Evolutionary conservation across 2,797 vertebrate genomes (phyloP).

Genomic region (Leptoclinus maculatus): DNA sequence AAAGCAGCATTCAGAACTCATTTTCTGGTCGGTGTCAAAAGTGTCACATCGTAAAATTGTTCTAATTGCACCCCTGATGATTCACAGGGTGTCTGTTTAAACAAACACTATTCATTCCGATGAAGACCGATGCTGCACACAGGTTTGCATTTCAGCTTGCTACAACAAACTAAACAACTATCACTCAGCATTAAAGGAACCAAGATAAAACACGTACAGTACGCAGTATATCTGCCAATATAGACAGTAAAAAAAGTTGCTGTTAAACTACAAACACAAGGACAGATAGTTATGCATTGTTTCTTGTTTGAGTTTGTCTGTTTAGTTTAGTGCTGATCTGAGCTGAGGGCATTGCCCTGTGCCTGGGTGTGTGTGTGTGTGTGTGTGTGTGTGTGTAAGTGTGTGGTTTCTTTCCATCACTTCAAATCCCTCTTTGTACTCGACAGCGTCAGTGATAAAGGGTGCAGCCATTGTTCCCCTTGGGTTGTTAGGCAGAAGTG

Average conservation of each 20-base stretch:
- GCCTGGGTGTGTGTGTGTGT: background rate
- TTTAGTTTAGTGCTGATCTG: slow-evolving; percentile 4
- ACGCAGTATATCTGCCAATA: background rate
- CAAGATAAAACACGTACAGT: background rate
- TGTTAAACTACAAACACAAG: background rate
- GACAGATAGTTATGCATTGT: background rate
- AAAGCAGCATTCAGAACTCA: slow-evolving; percentile 19
- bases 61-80: slow-evolving; percentile 69
- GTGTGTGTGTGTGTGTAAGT: slow-evolving; percentile 10
- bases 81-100: slow-evolving; percentile 33
- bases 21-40: slow-evolving; percentile 63
- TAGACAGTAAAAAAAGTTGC: background rate
- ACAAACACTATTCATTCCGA: slow-evolving; percentile 47
- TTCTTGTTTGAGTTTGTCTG: background rate
- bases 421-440: slow-evolving; percentile 39
- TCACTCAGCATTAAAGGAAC: background rate
- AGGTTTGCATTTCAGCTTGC: slow-evolving; percentile 14
- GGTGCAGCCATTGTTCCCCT: slow-evolving; percentile 43
- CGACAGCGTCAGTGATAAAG: slow-evolving; percentile 61
- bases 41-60: slow-evolving; percentile 60
- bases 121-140: slow-evolving; percentile 52
- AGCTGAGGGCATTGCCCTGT: slow-evolving; percentile 8
- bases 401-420: slow-evolving; percentile 28
- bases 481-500: slow-evolving; percentile 57
- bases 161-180: background rate